Conservation (phyloP, 2,113 vertebrate genomes). For the Cavia aperea region DNA sequence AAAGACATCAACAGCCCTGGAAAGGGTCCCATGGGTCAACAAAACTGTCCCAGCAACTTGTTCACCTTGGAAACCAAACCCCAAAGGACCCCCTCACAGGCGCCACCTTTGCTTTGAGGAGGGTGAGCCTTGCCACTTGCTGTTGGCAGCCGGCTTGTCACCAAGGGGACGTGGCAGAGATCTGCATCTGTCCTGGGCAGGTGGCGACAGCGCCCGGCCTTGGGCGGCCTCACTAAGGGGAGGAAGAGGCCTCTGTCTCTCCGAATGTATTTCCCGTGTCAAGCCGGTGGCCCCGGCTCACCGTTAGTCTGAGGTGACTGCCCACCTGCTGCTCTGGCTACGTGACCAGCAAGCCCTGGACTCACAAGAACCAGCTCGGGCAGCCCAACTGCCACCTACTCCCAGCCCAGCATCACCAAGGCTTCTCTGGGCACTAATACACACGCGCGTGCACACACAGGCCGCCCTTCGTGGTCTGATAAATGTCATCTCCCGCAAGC, state of each 20-base stretch:
- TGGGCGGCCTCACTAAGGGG: background rate
- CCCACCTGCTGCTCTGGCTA: background rate
- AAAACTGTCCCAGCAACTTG: background rate
- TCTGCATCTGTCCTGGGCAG: background rate
- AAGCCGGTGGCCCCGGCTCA: background rate
- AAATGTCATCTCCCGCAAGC: background rate
- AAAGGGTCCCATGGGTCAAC: background rate
- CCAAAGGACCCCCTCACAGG: background rate
- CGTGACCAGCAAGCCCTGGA: background rate
- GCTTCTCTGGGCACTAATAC: background rate
- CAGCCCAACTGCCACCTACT: background rate
- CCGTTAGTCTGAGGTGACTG: background rate
- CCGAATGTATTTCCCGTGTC: background rate
- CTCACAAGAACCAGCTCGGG: background rate
- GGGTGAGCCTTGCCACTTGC: background rate
- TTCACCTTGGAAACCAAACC: background rate
- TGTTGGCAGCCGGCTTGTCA: background rate
- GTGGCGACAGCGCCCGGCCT: background rate
- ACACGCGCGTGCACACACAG: background rate
- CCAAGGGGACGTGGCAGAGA: background rate
- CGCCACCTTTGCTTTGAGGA: background rate
- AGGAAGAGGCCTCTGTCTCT: background rate
- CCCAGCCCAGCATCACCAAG: background rate
- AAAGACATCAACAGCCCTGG: background rate
- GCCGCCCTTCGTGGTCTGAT: background rate